Percentiles rank a stretch among this genome's conserved stretches.
phyloP scores from a whole-genome alignment of 2,888 invertebrate species.

The Lasioglossum pauxillum region DNA sequence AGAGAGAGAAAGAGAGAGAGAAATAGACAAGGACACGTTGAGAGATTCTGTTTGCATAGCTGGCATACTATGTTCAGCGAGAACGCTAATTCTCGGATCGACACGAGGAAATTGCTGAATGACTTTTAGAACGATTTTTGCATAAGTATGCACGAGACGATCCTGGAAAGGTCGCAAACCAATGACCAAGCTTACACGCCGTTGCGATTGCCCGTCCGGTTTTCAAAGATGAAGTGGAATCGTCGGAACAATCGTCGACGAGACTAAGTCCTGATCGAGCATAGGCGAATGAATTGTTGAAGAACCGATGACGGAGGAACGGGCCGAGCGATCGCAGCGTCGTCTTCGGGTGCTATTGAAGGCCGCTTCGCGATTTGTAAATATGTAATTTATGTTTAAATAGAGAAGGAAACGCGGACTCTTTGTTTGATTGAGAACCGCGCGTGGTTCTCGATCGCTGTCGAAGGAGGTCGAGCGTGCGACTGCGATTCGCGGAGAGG shows the following conservation, averaged over 20 bases:
- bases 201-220: constrained; percentile 47
- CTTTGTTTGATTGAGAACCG: constrained; percentile 34
- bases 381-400: constrained; percentile 79
- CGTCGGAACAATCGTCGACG: not conserved
- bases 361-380: constrained; percentile 74
- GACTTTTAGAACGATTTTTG: constrained; percentile 45
- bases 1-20: not conserved
- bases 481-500: constrained; percentile 8
- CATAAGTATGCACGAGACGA: constrained; percentile 34
- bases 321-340: constrained; percentile 50
- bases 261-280: not conserved
- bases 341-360: constrained; percentile 59
- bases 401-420: constrained; percentile 39
- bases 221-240: not conserved
- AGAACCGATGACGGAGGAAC: constrained; percentile 32
- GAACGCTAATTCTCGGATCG: not conserved
- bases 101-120: not conserved
- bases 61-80: not conserved
- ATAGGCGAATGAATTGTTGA: not conserved
- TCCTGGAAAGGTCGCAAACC: constrained; percentile 8
- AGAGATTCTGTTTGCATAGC: constrained; percentile 4
- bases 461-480: not conserved
- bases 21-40: not conserved
- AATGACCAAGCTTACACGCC: constrained; percentile 28
- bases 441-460: constrained; percentile 32